Percentiles rank a stretch among this genome's conserved stretches.
Conservation (phyloP, 92 coral and sea anemone species). For the Epizoanthus ramosus region DNA sequence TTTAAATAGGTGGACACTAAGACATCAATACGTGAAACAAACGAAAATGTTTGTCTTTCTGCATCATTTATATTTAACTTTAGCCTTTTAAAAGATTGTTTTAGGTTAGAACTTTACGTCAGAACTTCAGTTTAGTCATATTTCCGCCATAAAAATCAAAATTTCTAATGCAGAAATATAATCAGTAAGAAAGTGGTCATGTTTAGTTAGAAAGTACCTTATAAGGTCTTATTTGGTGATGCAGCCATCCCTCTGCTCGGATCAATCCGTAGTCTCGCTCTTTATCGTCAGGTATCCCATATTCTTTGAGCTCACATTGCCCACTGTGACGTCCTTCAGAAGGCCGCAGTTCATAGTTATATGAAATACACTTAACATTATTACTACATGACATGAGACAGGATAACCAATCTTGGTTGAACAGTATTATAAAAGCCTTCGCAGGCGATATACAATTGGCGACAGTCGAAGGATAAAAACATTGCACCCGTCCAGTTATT, state of each 20-base stretch:
- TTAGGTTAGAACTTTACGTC: no score
- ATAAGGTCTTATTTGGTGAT: not conserved
- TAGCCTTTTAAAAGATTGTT: no score
- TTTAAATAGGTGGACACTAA: no score
- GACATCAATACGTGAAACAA: no score
- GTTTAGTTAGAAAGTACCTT: slow-evolving; percentile 11
- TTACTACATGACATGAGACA: slow-evolving; percentile 9
- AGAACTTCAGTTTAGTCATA: no score
- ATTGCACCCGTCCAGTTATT: not conserved
- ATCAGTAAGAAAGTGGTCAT: no score
- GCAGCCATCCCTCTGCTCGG: slow-evolving; percentile 4
- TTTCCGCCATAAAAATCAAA: no score
- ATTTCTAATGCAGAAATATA: no score
- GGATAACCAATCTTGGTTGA: slow-evolving; percentile 11
- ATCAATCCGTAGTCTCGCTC: not conserved
- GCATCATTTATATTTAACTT: no score
- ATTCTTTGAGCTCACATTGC: slow-evolving; percentile 4
- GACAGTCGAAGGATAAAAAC: not conserved
- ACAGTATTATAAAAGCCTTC: not conserved
- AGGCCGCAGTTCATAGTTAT: slow-evolving; percentile 3
- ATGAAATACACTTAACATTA: slow-evolving; percentile 10
- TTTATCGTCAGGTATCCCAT: not conserved
- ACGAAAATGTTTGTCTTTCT: no score
- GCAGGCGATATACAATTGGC: not conserved
- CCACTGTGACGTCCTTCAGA: not conserved